phyloP scores from a whole-genome alignment of 2,797 vertebrate species.

The Phoebastria nigripes region DNA sequence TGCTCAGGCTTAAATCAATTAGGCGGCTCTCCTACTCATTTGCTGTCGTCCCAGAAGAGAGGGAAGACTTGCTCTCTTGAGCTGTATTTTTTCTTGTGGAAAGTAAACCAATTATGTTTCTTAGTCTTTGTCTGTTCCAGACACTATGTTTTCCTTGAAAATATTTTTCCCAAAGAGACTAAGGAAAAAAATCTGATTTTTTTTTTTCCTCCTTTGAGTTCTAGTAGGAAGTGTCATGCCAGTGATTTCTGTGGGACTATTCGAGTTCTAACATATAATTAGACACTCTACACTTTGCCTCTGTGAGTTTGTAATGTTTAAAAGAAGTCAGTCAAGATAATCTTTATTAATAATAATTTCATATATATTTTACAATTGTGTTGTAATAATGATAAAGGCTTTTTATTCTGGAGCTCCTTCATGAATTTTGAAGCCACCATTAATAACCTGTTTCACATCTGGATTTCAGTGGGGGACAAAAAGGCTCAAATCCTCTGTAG shows the following conservation, averaged over 20 bases:
- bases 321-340: background rate
- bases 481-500: background rate
- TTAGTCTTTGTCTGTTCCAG: background rate
- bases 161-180: background rate
- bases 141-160: background rate
- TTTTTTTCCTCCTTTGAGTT: background rate
- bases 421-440: background rate
- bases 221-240: background rate
- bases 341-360: background rate
- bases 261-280: background rate
- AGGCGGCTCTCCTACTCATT: background rate
- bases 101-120: background rate
- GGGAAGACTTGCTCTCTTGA: background rate
- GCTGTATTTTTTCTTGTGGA: background rate
- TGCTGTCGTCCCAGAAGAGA: background rate
- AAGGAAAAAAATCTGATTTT: background rate
- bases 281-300: background rate
- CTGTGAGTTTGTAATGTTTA: background rate
- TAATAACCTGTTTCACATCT: background rate
- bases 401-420: background rate
- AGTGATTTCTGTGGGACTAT: background rate
- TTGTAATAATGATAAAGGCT: background rate
- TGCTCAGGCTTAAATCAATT: conserved; percentile 12
- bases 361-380: background rate
- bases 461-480: background rate